Conservation (phyloP, 2,888 invertebrate species). For the Halocaridina rubra region DNA sequence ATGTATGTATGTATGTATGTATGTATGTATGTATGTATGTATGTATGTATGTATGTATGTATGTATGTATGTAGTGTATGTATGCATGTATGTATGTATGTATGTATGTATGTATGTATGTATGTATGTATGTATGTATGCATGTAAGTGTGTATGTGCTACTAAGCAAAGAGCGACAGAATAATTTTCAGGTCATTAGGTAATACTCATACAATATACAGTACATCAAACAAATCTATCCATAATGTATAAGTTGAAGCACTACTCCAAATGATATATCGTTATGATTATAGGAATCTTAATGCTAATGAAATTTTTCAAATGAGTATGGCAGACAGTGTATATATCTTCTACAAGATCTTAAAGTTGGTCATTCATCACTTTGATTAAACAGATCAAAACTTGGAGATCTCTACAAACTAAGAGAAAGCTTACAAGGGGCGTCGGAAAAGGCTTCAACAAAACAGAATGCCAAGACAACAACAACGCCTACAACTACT, state of each 20-base stretch:
- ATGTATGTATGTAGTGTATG: neutral
- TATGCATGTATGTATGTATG: neutral
- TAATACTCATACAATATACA: too few species aligned
- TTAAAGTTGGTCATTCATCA: neutral
- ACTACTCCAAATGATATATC: too few species aligned
- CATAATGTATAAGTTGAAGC: too few species aligned
- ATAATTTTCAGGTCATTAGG: too few species aligned
- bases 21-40: neutral
- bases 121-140: neutral
- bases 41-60: neutral
- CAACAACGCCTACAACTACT: neutral
- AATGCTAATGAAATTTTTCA: too few species aligned
- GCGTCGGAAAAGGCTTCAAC: neutral
- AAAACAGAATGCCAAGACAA: neutral
- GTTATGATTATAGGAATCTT: too few species aligned
- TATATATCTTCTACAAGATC: too few species aligned
- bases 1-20: neutral
- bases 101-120: neutral
- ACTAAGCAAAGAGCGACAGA: too few species aligned
- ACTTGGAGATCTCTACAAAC: conserved; percentile 35
- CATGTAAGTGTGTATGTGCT: neutral
- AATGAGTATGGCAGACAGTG: neutral
- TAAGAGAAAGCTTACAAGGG: conserved; percentile 7
- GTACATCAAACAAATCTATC: too few species aligned
- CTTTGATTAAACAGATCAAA: conserved; percentile 4